Base-by-base conservation (phyloP, 2,797 vertebrate species). In the Graptemys geographica region DNA sequence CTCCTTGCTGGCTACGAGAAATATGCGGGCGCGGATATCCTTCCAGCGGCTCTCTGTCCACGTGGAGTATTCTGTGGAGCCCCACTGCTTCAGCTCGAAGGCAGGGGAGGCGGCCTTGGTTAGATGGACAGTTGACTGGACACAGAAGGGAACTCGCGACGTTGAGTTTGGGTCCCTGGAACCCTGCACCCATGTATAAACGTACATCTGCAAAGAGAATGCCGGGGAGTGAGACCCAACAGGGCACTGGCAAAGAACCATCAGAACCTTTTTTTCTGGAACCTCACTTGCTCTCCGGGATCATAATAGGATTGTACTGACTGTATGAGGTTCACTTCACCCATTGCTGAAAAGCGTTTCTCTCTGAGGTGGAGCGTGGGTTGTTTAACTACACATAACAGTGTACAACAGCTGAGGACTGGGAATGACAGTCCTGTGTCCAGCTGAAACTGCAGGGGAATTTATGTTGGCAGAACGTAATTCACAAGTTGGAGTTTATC, bases 41-140 rank as follows among this genome's bases (percentile, higher is more conserved):
- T 99, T 99, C 99, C 99, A 99, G 84, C 99, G 98, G 81, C 99
- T 99, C 98, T 99, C 99, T 0, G 99, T 99, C 99, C 99, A 99
- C 0, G 99, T 99, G 2, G 99, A 99, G 44, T 98, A 99, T 1
- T 99, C 96, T 0, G 90, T 98, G 69, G 99, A 99, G 53, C 97
- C 98, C 97, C 98, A 99, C 4, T 99, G 96, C 12, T 88, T 83
- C 90, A 99, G 98, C 59, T 99, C 99, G 0, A 99, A 99, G 90
- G 99, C 99, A 0, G 99, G 99, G 8, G 99, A 99, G 83, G 98
- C 15, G 0, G 99, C 99, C 92, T 96, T 98, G 79, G 97, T 92
- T 7, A 97, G 96, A 19, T 84, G 99, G 2, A 97, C 99, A 0
- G 98, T 98, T 18, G 99, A 98, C 52, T 98, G 98, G 4, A 99